phyloP scores from a whole-genome alignment of 2,888 invertebrate genomes.

The Athetis lepigone region DNA sequence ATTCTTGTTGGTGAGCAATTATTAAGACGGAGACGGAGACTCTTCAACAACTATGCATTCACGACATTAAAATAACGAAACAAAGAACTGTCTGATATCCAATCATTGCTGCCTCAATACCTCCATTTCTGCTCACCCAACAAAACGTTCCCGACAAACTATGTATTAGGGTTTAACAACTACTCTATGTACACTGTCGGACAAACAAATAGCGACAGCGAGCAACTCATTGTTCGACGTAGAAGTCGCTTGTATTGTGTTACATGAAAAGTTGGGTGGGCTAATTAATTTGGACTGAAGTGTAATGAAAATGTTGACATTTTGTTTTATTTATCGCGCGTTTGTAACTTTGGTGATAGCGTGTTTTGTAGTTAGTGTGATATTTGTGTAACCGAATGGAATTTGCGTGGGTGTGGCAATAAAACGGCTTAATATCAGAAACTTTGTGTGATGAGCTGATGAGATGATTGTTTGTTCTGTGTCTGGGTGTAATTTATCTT shows the following conservation, averaged over 20 bases:
- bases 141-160: conserved; percentile 32
- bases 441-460: too few relatives aligned
- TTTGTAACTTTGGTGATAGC: background rate
- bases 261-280: conserved; percentile 29
- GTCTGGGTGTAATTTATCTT: too few relatives aligned
- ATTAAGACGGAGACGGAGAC: too few relatives aligned
- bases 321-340: background rate
- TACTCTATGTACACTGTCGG: conserved; percentile 34
- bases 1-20: too few relatives aligned
- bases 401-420: too few relatives aligned
- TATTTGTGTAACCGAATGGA: background rate
- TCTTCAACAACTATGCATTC: too few relatives aligned
- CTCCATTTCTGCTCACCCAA: background rate
- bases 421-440: too few relatives aligned
- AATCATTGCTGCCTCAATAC: conserved; percentile 18
- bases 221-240: conserved; percentile 37
- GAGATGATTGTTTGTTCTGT: too few relatives aligned
- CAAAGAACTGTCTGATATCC: background rate
- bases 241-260: conserved; percentile 33
- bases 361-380: background rate
- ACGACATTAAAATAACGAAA: too few relatives aligned
- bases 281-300: conserved; percentile 42
- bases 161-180: conserved; percentile 39
- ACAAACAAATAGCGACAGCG: conserved; percentile 38
- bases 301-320: conserved; percentile 34